Conservation (phyloP, 2,113 vertebrate species). For the Neomonachus schauinslandi region DNA sequence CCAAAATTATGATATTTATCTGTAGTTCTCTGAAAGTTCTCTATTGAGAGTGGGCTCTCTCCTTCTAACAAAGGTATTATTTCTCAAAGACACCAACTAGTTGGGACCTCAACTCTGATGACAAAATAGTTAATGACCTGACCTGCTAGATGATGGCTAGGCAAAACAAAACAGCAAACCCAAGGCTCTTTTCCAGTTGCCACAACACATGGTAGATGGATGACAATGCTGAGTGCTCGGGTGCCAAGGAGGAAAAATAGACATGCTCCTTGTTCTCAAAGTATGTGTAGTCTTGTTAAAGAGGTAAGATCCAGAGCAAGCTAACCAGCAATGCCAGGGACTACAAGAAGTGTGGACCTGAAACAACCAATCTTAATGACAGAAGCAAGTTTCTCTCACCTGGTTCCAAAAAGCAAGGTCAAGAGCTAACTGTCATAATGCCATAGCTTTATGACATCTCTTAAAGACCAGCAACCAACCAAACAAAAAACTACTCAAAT, state of each 20-base stretch:
- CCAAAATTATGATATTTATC: neutral
- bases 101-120: neutral
- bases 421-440: neutral
- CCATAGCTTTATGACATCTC: neutral
- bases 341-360: neutral
- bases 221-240: neutral
- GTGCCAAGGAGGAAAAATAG: neutral
- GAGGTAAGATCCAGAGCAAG: neutral
- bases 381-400: neutral
- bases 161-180: neutral
- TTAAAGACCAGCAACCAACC: neutral
- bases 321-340: neutral
- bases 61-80: neutral
- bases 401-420: neutral
- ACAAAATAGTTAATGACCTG: neutral
- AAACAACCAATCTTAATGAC: neutral
- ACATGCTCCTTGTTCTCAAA: neutral
- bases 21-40: neutral
- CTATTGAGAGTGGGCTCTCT: neutral
- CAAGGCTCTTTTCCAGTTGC: neutral
- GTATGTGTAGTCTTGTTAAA: neutral
- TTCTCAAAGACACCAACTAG: neutral
- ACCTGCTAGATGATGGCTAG: neutral
- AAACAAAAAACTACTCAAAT: neutral
- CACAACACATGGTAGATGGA: neutral